phyloP scores from a whole-genome alignment of 2,113 vertebrate species.

The Amblyornis subalaris region DNA sequence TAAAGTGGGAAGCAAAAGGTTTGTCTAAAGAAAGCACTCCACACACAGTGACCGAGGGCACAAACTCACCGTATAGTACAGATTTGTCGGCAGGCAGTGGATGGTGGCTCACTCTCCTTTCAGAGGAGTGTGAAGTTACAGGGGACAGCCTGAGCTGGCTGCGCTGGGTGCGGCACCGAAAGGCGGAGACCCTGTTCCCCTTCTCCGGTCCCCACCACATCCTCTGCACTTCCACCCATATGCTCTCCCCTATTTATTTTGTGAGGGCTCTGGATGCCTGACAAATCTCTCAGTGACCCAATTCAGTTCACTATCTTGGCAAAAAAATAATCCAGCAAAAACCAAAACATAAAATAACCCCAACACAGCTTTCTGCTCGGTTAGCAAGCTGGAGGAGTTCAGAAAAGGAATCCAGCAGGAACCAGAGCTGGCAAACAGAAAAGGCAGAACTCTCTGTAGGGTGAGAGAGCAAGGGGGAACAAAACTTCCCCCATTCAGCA shows the following conservation, averaged over 20 bases:
- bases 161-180: accelerated
- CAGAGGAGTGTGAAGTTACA: neutral
- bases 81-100: neutral
- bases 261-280: constrained; percentile 29
- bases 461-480: constrained; percentile 44
- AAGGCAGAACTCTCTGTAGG: constrained; percentile 3
- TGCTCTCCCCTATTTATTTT: constrained; percentile 23
- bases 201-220: constrained; percentile 27
- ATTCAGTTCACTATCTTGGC: constrained; percentile 20
- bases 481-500: constrained; percentile 48
- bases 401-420: constrained; percentile 1
- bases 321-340: constrained; percentile 18
- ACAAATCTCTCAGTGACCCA: constrained; percentile 1
- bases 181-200: neutral
- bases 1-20: neutral
- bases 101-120: neutral
- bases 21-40: neutral
- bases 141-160: neutral
- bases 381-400: neutral
- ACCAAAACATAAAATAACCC: constrained; percentile 5
- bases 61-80: neutral
- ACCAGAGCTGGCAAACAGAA: constrained; percentile 5
- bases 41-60: neutral
- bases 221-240: constrained; percentile 44
- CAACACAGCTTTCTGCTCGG: neutral